Base-by-base conservation (phyloP, 2,888 invertebrate species). In the Athetis lepigone region DNA sequence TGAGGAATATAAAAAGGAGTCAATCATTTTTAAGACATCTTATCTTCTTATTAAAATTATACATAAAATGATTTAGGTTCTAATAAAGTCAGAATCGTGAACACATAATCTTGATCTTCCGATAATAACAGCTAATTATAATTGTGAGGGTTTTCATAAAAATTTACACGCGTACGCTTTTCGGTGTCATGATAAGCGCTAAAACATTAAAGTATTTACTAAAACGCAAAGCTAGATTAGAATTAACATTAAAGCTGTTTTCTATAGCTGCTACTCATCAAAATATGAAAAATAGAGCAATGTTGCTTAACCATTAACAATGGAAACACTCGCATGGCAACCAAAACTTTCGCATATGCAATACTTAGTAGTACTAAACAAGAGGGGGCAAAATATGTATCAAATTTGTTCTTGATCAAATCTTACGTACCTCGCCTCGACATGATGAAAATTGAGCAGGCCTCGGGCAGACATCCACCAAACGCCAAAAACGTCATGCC, bases 401-500 rank as follows among this genome's bases (percentile, higher is more conserved):
- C 62, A 40, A 16, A 55, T 33, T 47, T 54, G 9, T 45, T 18
- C 8, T 29, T 59, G 43, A 50, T 50, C 6, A 39, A 49, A 39
- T 40, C 42, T 19, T 21, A 75, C 77, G 7, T 92, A 98, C 98
- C 98, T 96, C 97, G 97, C 84, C 97, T 96, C 1, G 98, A 97
- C 85, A 98, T 97, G 72, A 99, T 98, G 36, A 97, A 96, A 82
- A 98, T 98, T 0, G 98, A 98, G 36, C 95, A 95, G 0, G 96
- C 96, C 82, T 96, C 99, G 0, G 99, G 99, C 79, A 99, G 95
- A 79, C 98, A 98, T 1, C 98, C 98, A 3, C 98, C 99, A 18
- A 98, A 98, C 0, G 98, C 98, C 67, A 98, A 93, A 83, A 99
- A 97, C 0, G 98, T 98, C 83, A 99, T 96, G 2, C 98, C 99